A percentile compares a stretch with the other conserved stretches of the same genome.
These are phyloP conservation scores for Nephrotoma appendiculata DNA, from an alignment of 2,888 invertebrate species.

Conservation along the genomic window DNA sequence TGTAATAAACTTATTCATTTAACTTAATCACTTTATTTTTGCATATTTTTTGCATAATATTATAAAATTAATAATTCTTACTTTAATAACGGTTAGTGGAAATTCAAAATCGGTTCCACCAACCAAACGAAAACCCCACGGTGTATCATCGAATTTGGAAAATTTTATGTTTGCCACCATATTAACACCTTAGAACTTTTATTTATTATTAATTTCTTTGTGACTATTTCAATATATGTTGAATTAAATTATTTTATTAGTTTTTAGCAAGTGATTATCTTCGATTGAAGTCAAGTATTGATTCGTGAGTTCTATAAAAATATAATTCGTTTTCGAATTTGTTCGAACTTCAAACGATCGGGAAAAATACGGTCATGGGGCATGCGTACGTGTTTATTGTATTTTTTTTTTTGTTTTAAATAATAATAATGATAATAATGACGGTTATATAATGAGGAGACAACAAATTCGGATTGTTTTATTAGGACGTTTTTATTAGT, in stretches of 20 bases:
- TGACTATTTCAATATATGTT: not conserved
- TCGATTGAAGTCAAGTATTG: not conserved
- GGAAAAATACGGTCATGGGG: not conserved
- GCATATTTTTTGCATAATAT: not conserved
- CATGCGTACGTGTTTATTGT: not conserved
- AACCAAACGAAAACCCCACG: constrained; percentile 66
- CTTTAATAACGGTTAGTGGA: constrained; percentile 62
- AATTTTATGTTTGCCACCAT: constrained; percentile 57
- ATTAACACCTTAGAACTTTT: not conserved
- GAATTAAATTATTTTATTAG: not conserved
- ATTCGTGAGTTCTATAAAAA: not conserved
- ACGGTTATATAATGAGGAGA: not conserved
- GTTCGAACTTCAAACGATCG: not conserved
- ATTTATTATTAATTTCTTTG: not conserved
- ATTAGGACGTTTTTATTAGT: not conserved
- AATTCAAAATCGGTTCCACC: constrained; percentile 60
- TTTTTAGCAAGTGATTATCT: not conserved
- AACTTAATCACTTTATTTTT: not conserved
- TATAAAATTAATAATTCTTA: constrained; percentile 24
- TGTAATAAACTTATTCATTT: not conserved
- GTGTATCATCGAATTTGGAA: constrained; percentile 43
- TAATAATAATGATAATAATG: not conserved
- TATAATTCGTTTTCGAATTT: not conserved
- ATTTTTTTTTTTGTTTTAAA: not conserved
- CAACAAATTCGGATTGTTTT: too few relatives aligned